These are phyloP conservation scores for Drosophila punjabiensis DNA, from an alignment of 1,140 invertebrate species.

Conservation along the genomic window DNA sequence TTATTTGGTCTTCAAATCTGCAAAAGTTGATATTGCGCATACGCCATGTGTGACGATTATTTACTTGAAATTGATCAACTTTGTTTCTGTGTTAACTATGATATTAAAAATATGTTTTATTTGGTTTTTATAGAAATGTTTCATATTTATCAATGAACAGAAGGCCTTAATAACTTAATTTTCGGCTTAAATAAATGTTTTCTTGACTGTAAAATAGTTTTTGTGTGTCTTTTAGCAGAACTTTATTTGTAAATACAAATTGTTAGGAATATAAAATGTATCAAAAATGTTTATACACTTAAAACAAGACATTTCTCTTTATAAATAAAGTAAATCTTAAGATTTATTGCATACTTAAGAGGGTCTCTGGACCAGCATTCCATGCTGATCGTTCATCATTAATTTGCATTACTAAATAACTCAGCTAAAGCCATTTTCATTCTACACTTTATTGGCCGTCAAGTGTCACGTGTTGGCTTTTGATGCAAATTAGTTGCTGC, in stretches of 20 bases:
- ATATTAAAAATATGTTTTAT: neutral
- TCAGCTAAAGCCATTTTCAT: neutral
- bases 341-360: conserved; percentile 36
- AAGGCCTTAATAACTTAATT: neutral
- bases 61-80: neutral
- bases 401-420: conserved; percentile 10
- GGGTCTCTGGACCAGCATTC: conserved; percentile 4
- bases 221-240: neutral
- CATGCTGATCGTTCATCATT: neutral
- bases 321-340: neutral
- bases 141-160: neutral
- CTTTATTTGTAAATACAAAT: neutral
- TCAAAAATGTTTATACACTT: neutral
- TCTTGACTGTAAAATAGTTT: neutral
- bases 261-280: no score
- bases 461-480: conserved; percentile 29
- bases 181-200: neutral
- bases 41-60: neutral
- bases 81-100: no score
- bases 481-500: conserved; percentile 25
- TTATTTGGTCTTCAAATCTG: neutral
- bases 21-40: conserved; percentile 18
- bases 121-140: neutral
- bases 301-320: neutral
- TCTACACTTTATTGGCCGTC: conserved; percentile 5